Percentiles rank a stretch among this genome's conserved stretches.
Evolutionary conservation across 2,888 invertebrate species (phyloP).

Genomic region (Coenonympha glycerion): DNA sequence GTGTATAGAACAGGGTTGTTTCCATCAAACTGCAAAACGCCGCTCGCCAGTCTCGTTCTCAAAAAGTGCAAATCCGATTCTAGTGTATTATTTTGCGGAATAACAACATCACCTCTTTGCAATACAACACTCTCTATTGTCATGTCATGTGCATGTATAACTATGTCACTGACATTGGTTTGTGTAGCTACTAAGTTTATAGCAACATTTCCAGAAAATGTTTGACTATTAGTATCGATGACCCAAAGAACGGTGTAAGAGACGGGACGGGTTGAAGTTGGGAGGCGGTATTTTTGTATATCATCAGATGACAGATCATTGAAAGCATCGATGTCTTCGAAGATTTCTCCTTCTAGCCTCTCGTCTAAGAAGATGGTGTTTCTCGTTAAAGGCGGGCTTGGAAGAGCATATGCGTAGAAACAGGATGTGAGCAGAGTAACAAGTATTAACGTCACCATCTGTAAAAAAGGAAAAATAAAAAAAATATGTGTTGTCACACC

Average conservation of each 20-base stretch:
- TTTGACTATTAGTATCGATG: slow-evolving; percentile 47
- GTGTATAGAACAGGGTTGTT: slow-evolving; percentile 36
- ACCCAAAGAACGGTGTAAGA: slow-evolving; percentile 69
- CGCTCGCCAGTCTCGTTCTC: slow-evolving; percentile 34
- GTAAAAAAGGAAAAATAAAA: slow-evolving; percentile 8
- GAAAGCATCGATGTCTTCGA: slow-evolving; percentile 36
- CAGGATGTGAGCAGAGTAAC: slow-evolving; percentile 41
- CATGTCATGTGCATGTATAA: slow-evolving; percentile 51
- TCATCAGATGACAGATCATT: slow-evolving; percentile 23
- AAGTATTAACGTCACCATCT: slow-evolving; percentile 56
- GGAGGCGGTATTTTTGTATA: slow-evolving; percentile 57
- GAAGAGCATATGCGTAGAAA: slow-evolving; percentile 38
- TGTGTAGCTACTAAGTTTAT: slow-evolving; percentile 52
- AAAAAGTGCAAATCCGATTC: slow-evolving; percentile 46
- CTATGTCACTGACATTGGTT: slow-evolving; percentile 45
- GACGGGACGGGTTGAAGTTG: slow-evolving; percentile 65
- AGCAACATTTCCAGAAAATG: slow-evolving; percentile 51
- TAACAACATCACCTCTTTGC: slow-evolving; percentile 40
- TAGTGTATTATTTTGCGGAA: slow-evolving; percentile 27
- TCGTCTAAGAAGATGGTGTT: slow-evolving; percentile 64
- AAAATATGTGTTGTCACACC: neutral
- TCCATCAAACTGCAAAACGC: slow-evolving; percentile 37
- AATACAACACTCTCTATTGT: slow-evolving; percentile 48
- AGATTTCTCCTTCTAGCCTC: slow-evolving; percentile 50
- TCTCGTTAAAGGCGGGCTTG: slow-evolving; percentile 37